phyloP scores from a whole-genome alignment of 2,888 invertebrate genomes.

The Parnassius smintheus region DNA sequence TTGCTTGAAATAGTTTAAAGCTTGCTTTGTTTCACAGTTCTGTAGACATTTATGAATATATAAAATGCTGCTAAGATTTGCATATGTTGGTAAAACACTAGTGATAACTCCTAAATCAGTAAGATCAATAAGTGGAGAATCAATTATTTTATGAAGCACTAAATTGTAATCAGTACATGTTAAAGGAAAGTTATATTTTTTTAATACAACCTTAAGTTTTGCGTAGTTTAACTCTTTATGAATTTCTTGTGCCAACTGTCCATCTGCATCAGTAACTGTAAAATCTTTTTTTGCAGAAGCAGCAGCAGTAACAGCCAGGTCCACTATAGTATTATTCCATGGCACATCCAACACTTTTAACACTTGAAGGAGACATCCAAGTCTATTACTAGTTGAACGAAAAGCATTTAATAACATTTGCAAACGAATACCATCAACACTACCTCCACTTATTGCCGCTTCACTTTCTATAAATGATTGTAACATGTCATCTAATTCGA shows the following conservation, averaged over 20 bases:
- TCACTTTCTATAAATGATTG: constrained; percentile 67
- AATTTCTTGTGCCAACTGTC: constrained; percentile 59
- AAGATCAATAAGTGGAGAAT: constrained; percentile 51
- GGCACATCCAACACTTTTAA: constrained; percentile 71
- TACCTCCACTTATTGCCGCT: constrained; percentile 64
- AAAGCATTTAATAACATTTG: constrained; percentile 62
- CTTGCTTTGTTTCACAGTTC: constrained; percentile 61
- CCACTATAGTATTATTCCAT: constrained; percentile 58
- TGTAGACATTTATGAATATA: constrained; percentile 66
- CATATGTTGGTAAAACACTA: constrained; percentile 52
- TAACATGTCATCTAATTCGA: constrained; percentile 69
- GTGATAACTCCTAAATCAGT: constrained; percentile 62
- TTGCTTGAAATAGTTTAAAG: constrained; percentile 59
- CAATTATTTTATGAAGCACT: constrained; percentile 65
- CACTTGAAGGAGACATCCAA: constrained; percentile 67
- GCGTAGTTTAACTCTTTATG: constrained; percentile 69
- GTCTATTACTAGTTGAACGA: constrained; percentile 56
- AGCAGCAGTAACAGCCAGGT: constrained; percentile 59
- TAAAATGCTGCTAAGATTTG: constrained; percentile 57
- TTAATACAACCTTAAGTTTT: constrained; percentile 68
- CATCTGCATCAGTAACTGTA: constrained; percentile 61
- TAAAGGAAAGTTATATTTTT: constrained; percentile 71
- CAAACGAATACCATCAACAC: constrained; percentile 62
- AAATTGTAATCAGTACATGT: constrained; percentile 62
- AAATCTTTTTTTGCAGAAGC: constrained; percentile 59